Conservation (phyloP, 2,888 invertebrate species). For the Dromius quadrimaculatus region DNA sequence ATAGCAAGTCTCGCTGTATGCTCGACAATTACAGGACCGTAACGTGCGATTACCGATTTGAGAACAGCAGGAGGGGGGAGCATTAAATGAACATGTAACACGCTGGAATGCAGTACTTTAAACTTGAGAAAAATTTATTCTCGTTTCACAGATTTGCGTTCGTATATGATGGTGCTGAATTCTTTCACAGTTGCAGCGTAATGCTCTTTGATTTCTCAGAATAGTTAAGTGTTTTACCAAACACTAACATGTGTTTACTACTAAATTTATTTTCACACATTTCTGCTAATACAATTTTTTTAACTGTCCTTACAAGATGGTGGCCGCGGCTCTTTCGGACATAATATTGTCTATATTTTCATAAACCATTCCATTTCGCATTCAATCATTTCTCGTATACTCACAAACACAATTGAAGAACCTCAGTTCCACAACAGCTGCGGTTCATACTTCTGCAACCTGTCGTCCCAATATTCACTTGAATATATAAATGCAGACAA, state of each 20-base stretch:
- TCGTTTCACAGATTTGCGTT: conserved; percentile 7
- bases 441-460: no score
- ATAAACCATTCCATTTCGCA: no score
- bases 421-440: no score
- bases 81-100: conserved; percentile 37
- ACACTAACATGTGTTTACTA: conserved; percentile 19
- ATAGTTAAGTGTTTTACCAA: conserved; percentile 19
- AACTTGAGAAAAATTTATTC: no score
- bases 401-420: no score
- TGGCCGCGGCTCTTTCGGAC: no score
- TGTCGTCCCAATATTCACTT: no score
- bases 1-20: conserved; percentile 41
- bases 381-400: no score
- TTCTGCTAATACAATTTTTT: conserved; percentile 8
- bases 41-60: conserved; percentile 32
- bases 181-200: conserved; percentile 1
- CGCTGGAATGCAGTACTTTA: conserved; percentile 13
- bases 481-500: no score
- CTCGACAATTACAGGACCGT: conserved; percentile 32
- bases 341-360: no score
- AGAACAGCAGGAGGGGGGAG: conserved; percentile 5
- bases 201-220: conserved; percentile 20
- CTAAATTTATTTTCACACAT: conserved; percentile 16
- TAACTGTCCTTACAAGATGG: no score
- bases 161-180: conserved; percentile 7